phyloP scores from a whole-genome alignment of 2,888 invertebrate genomes.

The Rhamnusium bicolor region DNA sequence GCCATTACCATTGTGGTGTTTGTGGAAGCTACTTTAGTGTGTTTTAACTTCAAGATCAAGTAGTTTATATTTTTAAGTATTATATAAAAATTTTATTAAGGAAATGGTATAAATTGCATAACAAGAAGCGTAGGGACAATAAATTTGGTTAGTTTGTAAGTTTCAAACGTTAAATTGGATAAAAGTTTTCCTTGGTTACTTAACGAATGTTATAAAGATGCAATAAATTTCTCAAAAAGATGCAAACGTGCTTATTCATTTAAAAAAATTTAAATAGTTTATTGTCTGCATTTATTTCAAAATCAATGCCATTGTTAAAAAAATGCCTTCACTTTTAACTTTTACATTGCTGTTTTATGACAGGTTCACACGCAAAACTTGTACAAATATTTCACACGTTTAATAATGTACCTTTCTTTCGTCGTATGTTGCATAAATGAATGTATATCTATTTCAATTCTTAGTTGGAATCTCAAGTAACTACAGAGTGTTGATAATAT shows the following conservation, averaged over 20 bases:
- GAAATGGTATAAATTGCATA: too few species aligned
- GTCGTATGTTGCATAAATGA: background rate
- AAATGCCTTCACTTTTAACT: conserved; percentile 47
- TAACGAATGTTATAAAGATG: conserved; percentile 10
- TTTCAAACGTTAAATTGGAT: too few species aligned
- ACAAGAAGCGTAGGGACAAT: too few species aligned
- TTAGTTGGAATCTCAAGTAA: background rate
- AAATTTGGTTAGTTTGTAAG: too few species aligned
- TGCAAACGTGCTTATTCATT: background rate
- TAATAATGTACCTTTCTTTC: background rate
- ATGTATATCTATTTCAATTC: background rate
- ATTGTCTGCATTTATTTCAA: conserved; percentile 24
- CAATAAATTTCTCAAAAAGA: conserved; percentile 13
- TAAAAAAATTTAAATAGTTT: conserved; percentile 9
- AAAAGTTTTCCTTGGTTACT: background rate
- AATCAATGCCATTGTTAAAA: conserved; percentile 43
- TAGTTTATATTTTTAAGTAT: too few species aligned
- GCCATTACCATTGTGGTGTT: too few species aligned
- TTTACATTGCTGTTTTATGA: conserved; percentile 37
- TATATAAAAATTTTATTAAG: too few species aligned
- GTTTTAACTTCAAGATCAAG: too few species aligned
- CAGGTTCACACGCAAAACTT: conserved; percentile 39
- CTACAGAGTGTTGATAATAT: background rate
- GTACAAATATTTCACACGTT: conserved; percentile 8
- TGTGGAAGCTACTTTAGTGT: too few species aligned